Evolutionary conservation across 1,140 invertebrate species (phyloP).

Genomic region (Zophobas atratus): DNA sequence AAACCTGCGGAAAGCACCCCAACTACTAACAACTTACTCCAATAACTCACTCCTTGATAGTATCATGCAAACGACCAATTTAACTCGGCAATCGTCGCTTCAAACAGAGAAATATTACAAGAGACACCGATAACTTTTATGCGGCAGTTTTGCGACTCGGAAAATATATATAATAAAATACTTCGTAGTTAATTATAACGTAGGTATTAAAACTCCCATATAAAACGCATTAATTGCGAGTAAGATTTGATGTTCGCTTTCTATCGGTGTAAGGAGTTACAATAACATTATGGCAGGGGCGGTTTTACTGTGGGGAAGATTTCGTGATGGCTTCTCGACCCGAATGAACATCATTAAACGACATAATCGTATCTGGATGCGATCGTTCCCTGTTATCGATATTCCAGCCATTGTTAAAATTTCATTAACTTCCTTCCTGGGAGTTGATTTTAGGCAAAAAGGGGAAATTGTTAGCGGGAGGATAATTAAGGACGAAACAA

Average conservation of each 20-base stretch:
- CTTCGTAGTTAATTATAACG: background rate
- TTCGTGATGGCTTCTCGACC: conserved; percentile 24
- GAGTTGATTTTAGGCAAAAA: background rate
- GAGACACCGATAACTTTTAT: no score
- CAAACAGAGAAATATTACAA: no score
- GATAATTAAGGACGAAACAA: no score
- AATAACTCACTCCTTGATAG: no score
- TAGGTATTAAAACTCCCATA: background rate
- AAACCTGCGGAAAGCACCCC: no score
- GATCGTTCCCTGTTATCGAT: conserved; percentile 32
- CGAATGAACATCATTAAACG: conserved; percentile 25
- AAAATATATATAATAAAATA: no score
- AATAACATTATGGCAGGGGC: conserved; percentile 9
- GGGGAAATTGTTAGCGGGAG: no score
- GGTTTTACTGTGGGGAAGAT: conserved; percentile 5
- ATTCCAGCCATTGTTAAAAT: conserved; percentile 28
- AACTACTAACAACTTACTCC: no score
- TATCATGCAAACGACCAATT: no score
- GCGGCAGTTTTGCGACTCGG: no score
- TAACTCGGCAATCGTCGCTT: no score
- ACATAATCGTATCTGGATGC: conserved; percentile 29
- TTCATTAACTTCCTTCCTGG: background rate
- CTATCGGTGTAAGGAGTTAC: background rate
- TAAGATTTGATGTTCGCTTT: background rate
- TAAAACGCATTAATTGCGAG: background rate